Percentiles rank a stretch among this genome's conserved stretches.
Evolutionary conservation across 1,140 invertebrate species (phyloP).

Genomic region (Protaetia brevitarsis): DNA sequence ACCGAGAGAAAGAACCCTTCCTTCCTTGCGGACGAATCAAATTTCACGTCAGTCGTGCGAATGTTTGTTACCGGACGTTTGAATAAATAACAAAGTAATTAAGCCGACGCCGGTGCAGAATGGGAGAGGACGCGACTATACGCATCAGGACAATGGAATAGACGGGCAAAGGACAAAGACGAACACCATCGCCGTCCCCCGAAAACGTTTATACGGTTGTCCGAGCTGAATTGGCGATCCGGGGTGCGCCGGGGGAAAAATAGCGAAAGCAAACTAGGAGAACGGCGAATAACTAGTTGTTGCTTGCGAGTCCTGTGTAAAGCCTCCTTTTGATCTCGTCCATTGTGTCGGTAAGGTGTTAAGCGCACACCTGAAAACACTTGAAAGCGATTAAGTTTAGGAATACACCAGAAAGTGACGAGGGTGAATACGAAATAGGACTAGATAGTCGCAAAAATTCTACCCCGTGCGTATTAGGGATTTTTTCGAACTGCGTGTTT

Average conservation of each 20-base stretch:
- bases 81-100: too few species aligned
- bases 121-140: too few species aligned
- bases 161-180: too few species aligned
- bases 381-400: slow-evolving; percentile 36
- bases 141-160: too few species aligned
- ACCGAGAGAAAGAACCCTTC: too few species aligned
- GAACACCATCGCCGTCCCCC: neutral
- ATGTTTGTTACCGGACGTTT: too few species aligned
- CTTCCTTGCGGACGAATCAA: too few species aligned
- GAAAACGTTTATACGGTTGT: slow-evolving; percentile 36
- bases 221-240: slow-evolving; percentile 28
- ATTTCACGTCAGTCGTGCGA: too few species aligned
- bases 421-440: slow-evolving; percentile 18
- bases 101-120: too few species aligned
- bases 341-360: slow-evolving; percentile 34
- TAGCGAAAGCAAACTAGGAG: neutral
- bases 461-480: too few species aligned
- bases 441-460: too few species aligned
- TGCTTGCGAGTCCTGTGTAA: slow-evolving; percentile 7
- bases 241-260: neutral
- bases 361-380: slow-evolving; percentile 36
- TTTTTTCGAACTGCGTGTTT: too few species aligned
- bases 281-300: slow-evolving; percentile 4
- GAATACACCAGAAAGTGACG: slow-evolving; percentile 19
- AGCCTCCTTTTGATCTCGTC: slow-evolving; percentile 17